Conservation (phyloP, 2,888 invertebrate species). For the Serripes groenlandicus region DNA sequence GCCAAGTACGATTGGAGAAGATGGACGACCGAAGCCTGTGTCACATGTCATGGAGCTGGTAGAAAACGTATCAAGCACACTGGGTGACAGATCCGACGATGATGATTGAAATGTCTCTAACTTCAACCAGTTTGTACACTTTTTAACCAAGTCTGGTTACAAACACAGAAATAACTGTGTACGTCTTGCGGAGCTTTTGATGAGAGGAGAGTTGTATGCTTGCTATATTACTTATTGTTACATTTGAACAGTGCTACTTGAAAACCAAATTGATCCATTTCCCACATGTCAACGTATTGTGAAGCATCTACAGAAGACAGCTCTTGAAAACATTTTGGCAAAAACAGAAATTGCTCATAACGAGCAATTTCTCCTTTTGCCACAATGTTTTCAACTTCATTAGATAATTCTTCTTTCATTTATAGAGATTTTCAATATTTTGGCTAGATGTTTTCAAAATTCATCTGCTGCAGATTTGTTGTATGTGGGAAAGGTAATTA, state of each 20-base stretch:
- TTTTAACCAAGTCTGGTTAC: too few relatives aligned
- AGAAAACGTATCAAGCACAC: conserved; percentile 61
- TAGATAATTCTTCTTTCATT: background rate
- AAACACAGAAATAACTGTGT: too few relatives aligned
- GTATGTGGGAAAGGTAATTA: background rate
- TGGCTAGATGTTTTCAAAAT: background rate
- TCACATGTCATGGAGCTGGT: conserved; percentile 90
- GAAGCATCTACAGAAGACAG: background rate
- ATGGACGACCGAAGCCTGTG: conserved; percentile 95
- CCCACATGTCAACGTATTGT: too few relatives aligned
- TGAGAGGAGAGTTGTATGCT: too few relatives aligned
- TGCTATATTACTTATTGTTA: too few relatives aligned
- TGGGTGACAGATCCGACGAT: conserved; percentile 10
- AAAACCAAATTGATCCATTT: too few relatives aligned
- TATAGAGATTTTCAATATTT: background rate
- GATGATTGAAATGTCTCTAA: conserved; percentile 12
- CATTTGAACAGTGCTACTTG: too few relatives aligned
- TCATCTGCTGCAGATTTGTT: background rate
- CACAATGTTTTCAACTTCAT: background rate
- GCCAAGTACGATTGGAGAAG: conserved; percentile 95
- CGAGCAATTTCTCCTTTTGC: background rate
- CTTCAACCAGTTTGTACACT: too few relatives aligned
- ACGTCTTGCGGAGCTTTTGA: too few relatives aligned
- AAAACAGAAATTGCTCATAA: background rate
- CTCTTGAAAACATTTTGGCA: background rate